Conservation (phyloP, 2,888 invertebrate genomes). For the Acronicta leporina region DNA sequence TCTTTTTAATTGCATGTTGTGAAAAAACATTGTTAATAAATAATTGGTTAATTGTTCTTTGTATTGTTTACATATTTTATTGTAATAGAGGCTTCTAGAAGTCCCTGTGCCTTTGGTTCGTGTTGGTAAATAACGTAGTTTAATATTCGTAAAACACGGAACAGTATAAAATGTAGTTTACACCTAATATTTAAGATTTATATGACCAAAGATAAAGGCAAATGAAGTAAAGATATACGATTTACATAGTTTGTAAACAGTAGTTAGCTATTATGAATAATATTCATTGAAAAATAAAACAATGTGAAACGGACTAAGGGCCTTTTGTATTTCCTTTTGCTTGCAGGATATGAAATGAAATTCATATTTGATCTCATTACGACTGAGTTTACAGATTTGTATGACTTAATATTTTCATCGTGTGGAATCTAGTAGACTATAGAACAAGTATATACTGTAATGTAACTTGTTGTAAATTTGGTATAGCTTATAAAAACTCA, state of each 20-base stretch:
- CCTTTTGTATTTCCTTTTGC: neutral
- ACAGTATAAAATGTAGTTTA: too few relatives aligned
- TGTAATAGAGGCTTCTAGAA: conserved; percentile 4
- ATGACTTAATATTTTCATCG: too few relatives aligned
- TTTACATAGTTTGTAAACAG: conserved; percentile 1
- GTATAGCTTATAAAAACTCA: too few relatives aligned
- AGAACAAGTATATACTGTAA: too few relatives aligned
- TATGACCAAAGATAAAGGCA: neutral
- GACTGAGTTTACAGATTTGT: too few relatives aligned
- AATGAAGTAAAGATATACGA: neutral
- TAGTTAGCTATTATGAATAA: conserved; percentile 1
- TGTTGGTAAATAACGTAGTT: conserved; percentile 7
- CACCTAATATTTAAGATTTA: too few relatives aligned
- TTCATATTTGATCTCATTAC: neutral
- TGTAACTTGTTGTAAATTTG: too few relatives aligned
- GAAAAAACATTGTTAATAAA: too few relatives aligned
- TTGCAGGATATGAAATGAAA: neutral
- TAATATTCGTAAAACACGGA: neutral
- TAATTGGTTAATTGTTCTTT: too few relatives aligned
- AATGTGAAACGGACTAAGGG: neutral
- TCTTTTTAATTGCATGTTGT: neutral
- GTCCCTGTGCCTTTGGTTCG: conserved; percentile 28
- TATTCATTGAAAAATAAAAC: neutral
- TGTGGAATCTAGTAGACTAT: too few relatives aligned
- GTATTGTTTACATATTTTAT: neutral